phyloP scores from a whole-genome alignment of 1,140 invertebrate genomes.

The Pygmarrhopalites habei region DNA sequence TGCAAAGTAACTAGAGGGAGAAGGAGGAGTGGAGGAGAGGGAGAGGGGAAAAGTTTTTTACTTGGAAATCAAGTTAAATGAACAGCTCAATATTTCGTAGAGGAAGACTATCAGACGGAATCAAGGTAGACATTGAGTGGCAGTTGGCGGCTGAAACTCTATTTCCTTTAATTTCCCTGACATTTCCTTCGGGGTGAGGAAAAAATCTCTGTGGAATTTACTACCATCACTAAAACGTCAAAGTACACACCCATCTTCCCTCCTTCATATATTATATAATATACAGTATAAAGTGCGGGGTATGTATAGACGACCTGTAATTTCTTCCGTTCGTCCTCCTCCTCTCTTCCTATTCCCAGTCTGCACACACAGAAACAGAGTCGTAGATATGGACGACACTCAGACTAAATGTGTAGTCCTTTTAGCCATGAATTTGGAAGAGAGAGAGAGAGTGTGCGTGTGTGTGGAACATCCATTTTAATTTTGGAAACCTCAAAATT shows the following conservation, averaged over 20 bases:
- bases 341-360: neutral
- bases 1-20: no score
- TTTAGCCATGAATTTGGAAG: no score
- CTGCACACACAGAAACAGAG: neutral
- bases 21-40: no score
- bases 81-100: conserved; percentile 8
- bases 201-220: conserved; percentile 6
- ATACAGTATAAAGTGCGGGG: neutral
- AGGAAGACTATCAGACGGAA: conserved; percentile 2
- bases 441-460: no score
- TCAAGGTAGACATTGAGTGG: conserved; percentile 6
- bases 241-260: neutral
- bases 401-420: no score
- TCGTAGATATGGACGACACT: no score
- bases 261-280: conserved; percentile 2
- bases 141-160: conserved; percentile 4
- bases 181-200: conserved; percentile 6
- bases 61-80: conserved; percentile 7
- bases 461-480: no score
- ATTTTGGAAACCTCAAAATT: no score
- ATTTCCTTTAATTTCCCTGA: conserved; percentile 12
- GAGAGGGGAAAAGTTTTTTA: no score
- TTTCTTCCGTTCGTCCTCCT: neutral
- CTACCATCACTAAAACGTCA: neutral
- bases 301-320: neutral